These are phyloP conservation scores for Argentina silus DNA, from an alignment of 2,797 vertebrate genomes.

Conservation along the genomic window DNA sequence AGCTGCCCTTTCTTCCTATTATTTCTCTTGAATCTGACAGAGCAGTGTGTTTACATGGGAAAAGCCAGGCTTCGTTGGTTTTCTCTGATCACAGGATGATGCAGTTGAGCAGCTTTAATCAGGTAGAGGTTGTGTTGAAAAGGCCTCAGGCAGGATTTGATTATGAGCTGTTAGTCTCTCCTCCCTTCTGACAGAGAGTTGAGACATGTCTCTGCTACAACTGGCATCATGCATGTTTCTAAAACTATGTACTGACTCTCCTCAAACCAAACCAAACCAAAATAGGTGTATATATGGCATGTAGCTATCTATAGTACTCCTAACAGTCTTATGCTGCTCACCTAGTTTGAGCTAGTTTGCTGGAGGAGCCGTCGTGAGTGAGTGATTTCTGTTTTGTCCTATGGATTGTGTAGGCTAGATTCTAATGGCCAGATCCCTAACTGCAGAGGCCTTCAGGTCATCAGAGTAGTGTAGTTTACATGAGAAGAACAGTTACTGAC, in stretches of 20 bases:
- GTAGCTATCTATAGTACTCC: background rate
- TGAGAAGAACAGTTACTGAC: background rate
- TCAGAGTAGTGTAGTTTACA: background rate
- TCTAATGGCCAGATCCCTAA: background rate
- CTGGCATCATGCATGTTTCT: background rate
- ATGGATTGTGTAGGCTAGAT: background rate
- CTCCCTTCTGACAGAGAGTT: background rate
- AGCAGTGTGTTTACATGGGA: background rate
- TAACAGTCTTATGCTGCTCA: background rate
- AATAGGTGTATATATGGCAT: background rate
- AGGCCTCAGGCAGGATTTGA: background rate
- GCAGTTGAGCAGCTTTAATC: background rate
- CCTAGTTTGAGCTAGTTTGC: background rate
- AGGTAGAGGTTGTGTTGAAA: background rate
- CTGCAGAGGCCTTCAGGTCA: slow-evolving; percentile 1
- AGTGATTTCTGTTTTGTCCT: background rate
- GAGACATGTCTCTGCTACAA: background rate
- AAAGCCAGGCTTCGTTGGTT: background rate
- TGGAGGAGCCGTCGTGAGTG: background rate
- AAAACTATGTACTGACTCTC: slow-evolving; percentile 1
- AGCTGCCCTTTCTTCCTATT: background rate
- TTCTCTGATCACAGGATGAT: background rate
- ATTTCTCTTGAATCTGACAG: background rate
- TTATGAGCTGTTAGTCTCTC: background rate
- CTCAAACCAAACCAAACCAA: background rate